These are phyloP conservation scores for Anas platyrhynchos DNA, from an alignment of 2,113 vertebrate genomes.

Conservation along the genomic window DNA sequence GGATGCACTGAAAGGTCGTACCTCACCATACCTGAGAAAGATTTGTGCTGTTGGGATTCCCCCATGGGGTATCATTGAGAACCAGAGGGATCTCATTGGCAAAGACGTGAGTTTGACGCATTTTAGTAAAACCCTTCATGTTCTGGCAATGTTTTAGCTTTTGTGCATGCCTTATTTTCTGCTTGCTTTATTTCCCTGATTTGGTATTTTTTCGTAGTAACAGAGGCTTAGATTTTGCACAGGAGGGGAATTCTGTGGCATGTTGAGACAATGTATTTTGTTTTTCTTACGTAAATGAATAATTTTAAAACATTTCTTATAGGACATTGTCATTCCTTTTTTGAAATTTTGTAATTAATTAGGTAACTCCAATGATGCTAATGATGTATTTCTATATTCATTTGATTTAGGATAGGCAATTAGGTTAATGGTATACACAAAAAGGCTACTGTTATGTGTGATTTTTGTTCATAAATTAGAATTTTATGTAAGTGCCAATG, in stretches of 20 bases:
- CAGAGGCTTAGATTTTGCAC: not conserved
- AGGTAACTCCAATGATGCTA: not conserved
- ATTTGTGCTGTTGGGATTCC: slow-evolving; percentile 91
- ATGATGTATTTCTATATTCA: not conserved
- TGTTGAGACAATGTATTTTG: not conserved
- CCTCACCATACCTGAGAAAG: slow-evolving; percentile 86
- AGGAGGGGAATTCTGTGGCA: not conserved
- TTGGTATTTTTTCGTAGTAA: not conserved
- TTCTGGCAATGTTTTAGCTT: not conserved
- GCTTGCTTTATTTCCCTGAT: not conserved
- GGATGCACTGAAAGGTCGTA: slow-evolving; percentile 87
- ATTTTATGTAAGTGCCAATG: not conserved
- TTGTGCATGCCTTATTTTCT: not conserved
- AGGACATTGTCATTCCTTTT: not conserved
- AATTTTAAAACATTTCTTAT: not conserved
- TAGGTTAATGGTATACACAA: not conserved
- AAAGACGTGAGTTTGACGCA: slow-evolving; percentile 85
- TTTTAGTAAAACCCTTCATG: not conserved
- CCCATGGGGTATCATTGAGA: slow-evolving; percentile 95
- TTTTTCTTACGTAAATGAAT: not conserved
- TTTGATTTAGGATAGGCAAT: not conserved
- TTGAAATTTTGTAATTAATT: not conserved
- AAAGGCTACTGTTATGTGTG: not conserved
- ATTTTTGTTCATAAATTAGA: not conserved
- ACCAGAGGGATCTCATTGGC: slow-evolving; percentile 90